Evolutionary conservation across 2,797 vertebrate genomes (phyloP), one percentile per base, ranked within the genome.

Genomic region (Pipistrellus pipistrellus): DNA sequence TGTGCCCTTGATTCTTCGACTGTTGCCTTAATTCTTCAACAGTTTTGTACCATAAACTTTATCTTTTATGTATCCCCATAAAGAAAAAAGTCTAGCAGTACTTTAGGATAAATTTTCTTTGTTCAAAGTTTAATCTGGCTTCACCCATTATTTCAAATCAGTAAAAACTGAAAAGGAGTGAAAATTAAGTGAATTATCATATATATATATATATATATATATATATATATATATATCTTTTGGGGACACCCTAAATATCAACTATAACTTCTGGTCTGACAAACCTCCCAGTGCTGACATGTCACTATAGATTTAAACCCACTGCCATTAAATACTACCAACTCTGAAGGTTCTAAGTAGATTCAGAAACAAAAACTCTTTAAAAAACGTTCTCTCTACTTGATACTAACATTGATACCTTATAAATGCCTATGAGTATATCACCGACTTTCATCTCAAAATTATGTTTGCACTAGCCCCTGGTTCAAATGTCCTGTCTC

Each of bases 331-430:
- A 35, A 75, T 14, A 23, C 30, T 64, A 51, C 44, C 23, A 8
- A 51, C 64, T 57, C 27, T 44, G 20, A 90, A 85, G 77, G 14
- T 72, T 81, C 85, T 75, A 68, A 44, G 20, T 30, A 77, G 62
- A 38, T 82, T 85, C 8, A 75, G 78, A 83, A 85, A 93, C 17
- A 93, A 92, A 91, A 69, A 15, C 9, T 91, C 57, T 75, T 73
- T 90, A 94, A 93, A 73, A 95, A 83, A 80, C 23, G 10, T 11
- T 95, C 81, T 81, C 51, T 64, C 21, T 86, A 12, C 80, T 84
- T 93, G 55, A 89, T 53, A 71, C 23, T 72, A 17, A 81, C n/a
- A 48, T 14, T 44, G n/a, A 88, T 69, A 55, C 15, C 89, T 88
- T 91, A 81, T 32, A 92, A 92, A 68, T 80, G 20, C 17, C 44